Base-by-base conservation (phyloP, 2,888 invertebrate genomes). In the Megaustenia siamemsis region DNA sequence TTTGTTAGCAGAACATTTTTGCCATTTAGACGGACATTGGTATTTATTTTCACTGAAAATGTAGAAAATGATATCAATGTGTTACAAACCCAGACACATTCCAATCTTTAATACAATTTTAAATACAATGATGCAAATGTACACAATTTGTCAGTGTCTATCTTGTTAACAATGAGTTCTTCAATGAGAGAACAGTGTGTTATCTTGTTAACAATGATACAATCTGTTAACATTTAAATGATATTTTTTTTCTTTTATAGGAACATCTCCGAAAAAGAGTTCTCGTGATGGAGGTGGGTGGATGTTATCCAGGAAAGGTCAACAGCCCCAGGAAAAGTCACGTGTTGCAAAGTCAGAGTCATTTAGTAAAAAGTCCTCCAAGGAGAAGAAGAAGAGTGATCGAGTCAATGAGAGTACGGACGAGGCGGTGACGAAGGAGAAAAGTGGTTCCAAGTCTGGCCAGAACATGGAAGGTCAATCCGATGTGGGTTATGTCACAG, bases 191-290 rank as follows among this genome's bases (percentile, higher is more conserved):
- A n/a, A n/a, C n/a, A n/a, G n/a, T n/a, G n/a, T n/a, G n/a, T n/a
- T n/a, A n/a, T n/a, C n/a, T n/a, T n/a, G n/a, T n/a, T n/a, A n/a
- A n/a, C n/a, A n/a, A n/a, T n/a, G n/a, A n/a, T n/a, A n/a, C n/a
- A n/a, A n/a, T n/a, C n/a, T n/a, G n/a, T n/a, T n/a, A n/a, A n/a
- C n/a, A n/a, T n/a, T n/a, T n/a, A n/a, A n/a, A 60, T 73, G 4
- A 28, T 73, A 28, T 28, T 71, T 73, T 28, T 45, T 45, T 43
- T 24, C 43, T 4, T 73, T 15, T 28, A 38, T 56, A 81, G 81
- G 53, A 38, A 32, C 71, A 32, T 56, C 81, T 32, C 53, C 71
- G 8, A 81, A 71, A 28, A 81, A 81, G 24, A 40, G 53, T 35
- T 40, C 56, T 56, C 71, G 69, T 15, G 53, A 81, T 69, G 81